These are phyloP conservation scores for Ectemnius lituratus DNA, from an alignment of 2,888 invertebrate genomes.

Conservation along the genomic window DNA sequence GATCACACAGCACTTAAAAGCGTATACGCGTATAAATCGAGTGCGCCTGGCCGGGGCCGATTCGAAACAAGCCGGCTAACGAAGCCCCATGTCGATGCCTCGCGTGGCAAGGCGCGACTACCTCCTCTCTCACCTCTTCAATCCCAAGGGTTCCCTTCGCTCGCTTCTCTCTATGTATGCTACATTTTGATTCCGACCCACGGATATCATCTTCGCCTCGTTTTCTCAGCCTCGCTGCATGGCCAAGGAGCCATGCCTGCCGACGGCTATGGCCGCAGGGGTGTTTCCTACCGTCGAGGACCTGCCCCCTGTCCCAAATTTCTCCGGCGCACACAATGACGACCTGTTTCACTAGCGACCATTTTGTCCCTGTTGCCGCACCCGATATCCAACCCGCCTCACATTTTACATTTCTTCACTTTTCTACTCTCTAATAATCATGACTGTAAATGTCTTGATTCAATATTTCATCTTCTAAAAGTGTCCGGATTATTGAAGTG, in stretches of 20 bases:
- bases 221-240: constrained; percentile 38
- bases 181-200: constrained; percentile 64
- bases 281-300: constrained; percentile 71
- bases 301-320: constrained; percentile 69
- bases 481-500: no score
- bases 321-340: constrained; percentile 58
- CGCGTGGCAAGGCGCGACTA: constrained; percentile 70
- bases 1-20: constrained; percentile 68
- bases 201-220: constrained; percentile 46
- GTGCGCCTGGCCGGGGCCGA: constrained; percentile 37
- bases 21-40: constrained; percentile 63
- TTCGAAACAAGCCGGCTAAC: constrained; percentile 65
- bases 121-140: constrained; percentile 57
- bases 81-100: constrained; percentile 68
- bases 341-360: constrained; percentile 53
- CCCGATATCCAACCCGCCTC: not conserved
- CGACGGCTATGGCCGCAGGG: constrained; percentile 75
- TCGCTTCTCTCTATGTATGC: constrained; percentile 39
- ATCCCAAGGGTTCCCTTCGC: constrained; percentile 62
- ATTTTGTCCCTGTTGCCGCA: constrained; percentile 55
- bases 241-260: constrained; percentile 69
- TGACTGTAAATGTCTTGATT: no score
- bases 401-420: no score
- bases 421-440: no score
- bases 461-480: no score